Base-by-base conservation (phyloP, 2,888 invertebrate species). In the Trachelus stipa region DNA sequence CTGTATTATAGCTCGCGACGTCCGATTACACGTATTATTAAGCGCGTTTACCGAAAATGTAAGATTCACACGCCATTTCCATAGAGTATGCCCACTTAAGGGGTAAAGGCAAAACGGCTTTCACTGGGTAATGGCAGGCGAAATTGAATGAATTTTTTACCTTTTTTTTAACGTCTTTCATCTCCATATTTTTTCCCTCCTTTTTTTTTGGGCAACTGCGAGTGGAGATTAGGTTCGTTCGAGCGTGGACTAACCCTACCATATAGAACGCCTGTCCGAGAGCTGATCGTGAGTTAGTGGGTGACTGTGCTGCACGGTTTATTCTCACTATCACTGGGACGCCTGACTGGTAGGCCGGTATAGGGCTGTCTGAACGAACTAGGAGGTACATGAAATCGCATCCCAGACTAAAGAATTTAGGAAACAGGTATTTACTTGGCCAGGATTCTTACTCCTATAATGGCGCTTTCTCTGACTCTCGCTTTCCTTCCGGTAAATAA, bases 71-170 rank as follows among this genome's bases (percentile, higher is more conserved):
- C 78, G 71, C 75, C 75, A 78, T 78, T 78, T 75, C 75, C 71
- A 73, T 35, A 77, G 73, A 68, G 33, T 73, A 73, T 35, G 34
- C n/a, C 56, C 34, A 77, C 73, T 73, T 68, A 77, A 77, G 34
- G 73, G 34, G 71, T 33, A n/a, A 33, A 34, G 12, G 12, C n/a
- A n/a, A 73, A 34, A n/a, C 34, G 78, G 75, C 74, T 78, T 78
- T 34, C 75, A 35, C 73, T 31, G 76, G 75, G 78, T 78, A 78
- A 78, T 78, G 78, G 75, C 73, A 56, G 76, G 76, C 37, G 78
- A 78, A 78, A 78, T 78, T 78, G 78, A 78, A 77, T 77, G 74
- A 78, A 78, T 76, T 78, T 78, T 78, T 78, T 69, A 74, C 33
- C 35, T 34, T 35, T 11, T 34, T 74, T 34, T 56, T 23, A 23